These are phyloP conservation scores for Lycophotia porphyrea DNA, from an alignment of 2,888 invertebrate species.

Conservation along the genomic window DNA sequence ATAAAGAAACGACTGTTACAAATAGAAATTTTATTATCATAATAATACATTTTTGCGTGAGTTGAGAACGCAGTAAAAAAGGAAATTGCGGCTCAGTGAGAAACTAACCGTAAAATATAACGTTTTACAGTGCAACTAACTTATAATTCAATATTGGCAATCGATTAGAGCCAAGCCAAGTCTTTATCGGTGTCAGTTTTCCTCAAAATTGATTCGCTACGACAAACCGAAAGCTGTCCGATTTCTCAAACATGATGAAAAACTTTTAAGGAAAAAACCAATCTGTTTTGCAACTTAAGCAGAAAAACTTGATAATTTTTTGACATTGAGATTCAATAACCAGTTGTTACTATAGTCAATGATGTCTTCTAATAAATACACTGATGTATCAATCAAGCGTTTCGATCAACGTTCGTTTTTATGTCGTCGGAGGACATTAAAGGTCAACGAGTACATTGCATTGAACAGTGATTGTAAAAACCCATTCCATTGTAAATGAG, in stretches of 20 bases:
- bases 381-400: constrained; percentile 60
- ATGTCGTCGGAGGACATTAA: constrained; percentile 56
- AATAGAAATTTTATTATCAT: constrained; percentile 41
- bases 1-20: constrained; percentile 24
- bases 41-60: constrained; percentile 41
- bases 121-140: constrained; percentile 71
- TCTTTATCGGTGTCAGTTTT: constrained; percentile 74
- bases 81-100: constrained; percentile 61
- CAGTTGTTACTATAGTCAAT: constrained; percentile 25
- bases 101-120: constrained; percentile 72
- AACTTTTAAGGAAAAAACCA: constrained; percentile 60
- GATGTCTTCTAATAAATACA: constrained; percentile 23
- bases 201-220: constrained; percentile 78
- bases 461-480: constrained; percentile 57
- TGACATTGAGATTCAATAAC: constrained; percentile 61
- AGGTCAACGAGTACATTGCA: constrained; percentile 66
- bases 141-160: constrained; percentile 79
- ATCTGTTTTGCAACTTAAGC: constrained; percentile 52
- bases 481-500: constrained; percentile 51
- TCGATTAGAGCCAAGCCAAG: constrained; percentile 76
- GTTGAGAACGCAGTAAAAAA: constrained; percentile 45
- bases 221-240: constrained; percentile 73
- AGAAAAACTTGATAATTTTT: constrained; percentile 55
- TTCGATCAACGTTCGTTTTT: constrained; percentile 58
- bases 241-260: constrained; percentile 71